Evolutionary conservation across 1,140 invertebrate species (phyloP).

Genomic region (Drosophila elegans): DNA sequence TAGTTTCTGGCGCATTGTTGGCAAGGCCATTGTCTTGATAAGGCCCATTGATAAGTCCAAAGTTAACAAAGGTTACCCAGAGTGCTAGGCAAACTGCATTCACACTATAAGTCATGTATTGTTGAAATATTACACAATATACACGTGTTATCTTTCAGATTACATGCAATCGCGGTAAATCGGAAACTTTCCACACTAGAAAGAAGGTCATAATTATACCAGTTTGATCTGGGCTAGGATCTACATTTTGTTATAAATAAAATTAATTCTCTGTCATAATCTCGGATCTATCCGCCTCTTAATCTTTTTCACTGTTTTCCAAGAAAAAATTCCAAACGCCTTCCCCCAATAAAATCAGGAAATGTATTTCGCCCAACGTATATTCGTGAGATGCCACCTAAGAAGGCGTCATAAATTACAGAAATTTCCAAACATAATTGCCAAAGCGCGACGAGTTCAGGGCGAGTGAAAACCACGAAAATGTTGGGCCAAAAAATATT

Average conservation of each 20-base stretch:
- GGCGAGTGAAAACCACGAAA: constrained; percentile 53
- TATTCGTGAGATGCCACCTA: constrained; percentile 43
- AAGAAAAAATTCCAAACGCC: constrained; percentile 11
- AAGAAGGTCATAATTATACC: not conserved
- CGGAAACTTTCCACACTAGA: constrained; percentile 6
- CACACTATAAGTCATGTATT: not conserved
- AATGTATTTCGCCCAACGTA: constrained; percentile 34
- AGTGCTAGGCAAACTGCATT: constrained; percentile 6
- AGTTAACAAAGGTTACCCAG: constrained; percentile 35
- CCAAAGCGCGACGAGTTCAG: constrained; percentile 36
- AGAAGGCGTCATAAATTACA: constrained; percentile 48
- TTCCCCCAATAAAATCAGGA: constrained; percentile 32
- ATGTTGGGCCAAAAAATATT: constrained; percentile 61
- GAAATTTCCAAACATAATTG: constrained; percentile 58
- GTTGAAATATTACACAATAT: constrained; percentile 24
- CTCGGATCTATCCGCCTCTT: not conserved
- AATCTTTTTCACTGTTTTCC: not conserved
- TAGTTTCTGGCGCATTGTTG: constrained; percentile 19
- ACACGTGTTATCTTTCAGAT: constrained; percentile 8
- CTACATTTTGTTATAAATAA: not conserved
- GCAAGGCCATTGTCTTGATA: constrained; percentile 38
- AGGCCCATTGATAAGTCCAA: constrained; percentile 32
- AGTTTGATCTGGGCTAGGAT: constrained; percentile 2
- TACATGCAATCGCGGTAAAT: constrained; percentile 18
- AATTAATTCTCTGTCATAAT: not conserved